These are phyloP conservation scores for Gymnocypris eckloni DNA, from an alignment of 2,797 vertebrate genomes.

Conservation along the genomic window DNA sequence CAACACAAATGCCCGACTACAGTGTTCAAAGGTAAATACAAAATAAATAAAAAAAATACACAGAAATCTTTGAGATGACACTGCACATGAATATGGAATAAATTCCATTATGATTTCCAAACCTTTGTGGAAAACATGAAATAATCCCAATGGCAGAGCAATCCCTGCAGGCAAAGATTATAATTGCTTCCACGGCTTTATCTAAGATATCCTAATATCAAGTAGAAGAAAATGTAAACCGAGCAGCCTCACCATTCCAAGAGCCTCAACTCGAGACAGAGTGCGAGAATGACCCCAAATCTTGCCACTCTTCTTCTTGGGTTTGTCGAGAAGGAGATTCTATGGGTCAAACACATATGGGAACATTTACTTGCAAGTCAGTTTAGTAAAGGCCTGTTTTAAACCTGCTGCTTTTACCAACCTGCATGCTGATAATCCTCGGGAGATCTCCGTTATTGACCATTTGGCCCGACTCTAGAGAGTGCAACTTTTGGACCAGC, in stretches of 20 bases:
- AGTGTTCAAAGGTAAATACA: neutral
- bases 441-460: conserved; percentile 82
- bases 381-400: neutral
- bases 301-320: conserved; percentile 77
- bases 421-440: conserved; percentile 86
- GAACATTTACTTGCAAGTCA: neutral
- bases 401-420: conserved; percentile 57
- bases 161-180: conserved; percentile 1
- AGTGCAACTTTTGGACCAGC: conserved; percentile 86
- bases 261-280: conserved; percentile 76
- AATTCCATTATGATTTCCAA: conserved; percentile 9
- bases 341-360: conserved; percentile 53
- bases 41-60: neutral
- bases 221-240: neutral
- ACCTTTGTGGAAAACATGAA: conserved; percentile 19
- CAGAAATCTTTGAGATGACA: conserved; percentile 17
- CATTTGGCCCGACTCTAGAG: conserved; percentile 81
- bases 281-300: conserved; percentile 81
- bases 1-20: neutral
- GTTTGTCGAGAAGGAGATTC: conserved; percentile 82
- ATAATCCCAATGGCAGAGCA: neutral
- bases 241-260: conserved; percentile 76
- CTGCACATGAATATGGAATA: conserved; percentile 3
- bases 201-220: neutral
- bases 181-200: neutral